A percentile compares a stretch with the other conserved stretches of the same genome.
Conservation (phyloP, 2,888 invertebrate species). For the Axea sp. region DNA sequence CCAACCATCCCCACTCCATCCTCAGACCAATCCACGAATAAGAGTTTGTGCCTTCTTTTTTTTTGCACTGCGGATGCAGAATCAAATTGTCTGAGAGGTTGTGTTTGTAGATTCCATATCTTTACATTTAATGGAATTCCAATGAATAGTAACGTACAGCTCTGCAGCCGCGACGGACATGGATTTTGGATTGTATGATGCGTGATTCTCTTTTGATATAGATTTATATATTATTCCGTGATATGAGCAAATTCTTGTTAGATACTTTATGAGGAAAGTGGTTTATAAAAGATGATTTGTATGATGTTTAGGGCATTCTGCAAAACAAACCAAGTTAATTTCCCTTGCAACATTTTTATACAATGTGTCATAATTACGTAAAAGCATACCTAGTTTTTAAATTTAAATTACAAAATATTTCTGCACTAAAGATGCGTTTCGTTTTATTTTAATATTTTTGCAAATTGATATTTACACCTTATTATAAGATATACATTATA, state of each 20-base stretch:
- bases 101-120: slow-evolving; percentile 13
- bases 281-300: too few relatives aligned
- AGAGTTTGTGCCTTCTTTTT: slow-evolving; percentile 1
- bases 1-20: slow-evolving; percentile 9
- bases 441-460: too few relatives aligned
- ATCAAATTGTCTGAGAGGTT: background rate
- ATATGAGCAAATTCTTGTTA: slow-evolving; percentile 1
- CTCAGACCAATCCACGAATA: background rate
- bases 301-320: too few relatives aligned
- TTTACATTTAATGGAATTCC: slow-evolving; percentile 14
- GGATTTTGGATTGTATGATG: slow-evolving; percentile 11
- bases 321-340: too few relatives aligned
- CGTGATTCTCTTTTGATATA: slow-evolving; percentile 34
- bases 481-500: too few relatives aligned
- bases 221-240: slow-evolving; percentile 7
- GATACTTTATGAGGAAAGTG: slow-evolving; percentile 6
- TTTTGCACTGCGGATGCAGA: slow-evolving; percentile 5
- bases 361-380: too few relatives aligned
- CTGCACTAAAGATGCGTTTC: too few relatives aligned
- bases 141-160: slow-evolving; percentile 18
- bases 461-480: too few relatives aligned
- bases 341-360: too few relatives aligned
- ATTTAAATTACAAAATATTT: too few relatives aligned
- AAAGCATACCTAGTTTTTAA: too few relatives aligned
- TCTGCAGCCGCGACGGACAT: slow-evolving; percentile 1